These are phyloP conservation scores for Phrynocephalus vlangalii DNA, from an alignment of 2,797 vertebrate species.

Conservation along the genomic window DNA sequence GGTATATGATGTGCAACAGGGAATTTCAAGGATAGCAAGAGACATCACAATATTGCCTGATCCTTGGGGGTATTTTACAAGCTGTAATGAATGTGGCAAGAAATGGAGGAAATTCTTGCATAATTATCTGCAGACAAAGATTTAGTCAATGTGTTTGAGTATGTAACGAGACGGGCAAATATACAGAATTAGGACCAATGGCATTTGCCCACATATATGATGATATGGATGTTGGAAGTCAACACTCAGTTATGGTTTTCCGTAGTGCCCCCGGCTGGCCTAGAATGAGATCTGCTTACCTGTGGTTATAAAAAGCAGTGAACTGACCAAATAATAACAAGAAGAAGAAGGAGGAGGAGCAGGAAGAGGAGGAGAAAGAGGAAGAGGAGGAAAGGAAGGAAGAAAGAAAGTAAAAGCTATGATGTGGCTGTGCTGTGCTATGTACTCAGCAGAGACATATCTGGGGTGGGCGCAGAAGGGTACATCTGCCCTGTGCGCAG, in stretches of 20 bases:
- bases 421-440: too few relatives aligned
- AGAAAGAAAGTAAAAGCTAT: too few relatives aligned
- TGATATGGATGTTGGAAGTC: not conserved
- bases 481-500: too few relatives aligned
- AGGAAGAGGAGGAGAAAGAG: too few relatives aligned
- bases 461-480: too few relatives aligned
- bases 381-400: too few relatives aligned
- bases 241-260: not conserved
- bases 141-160: not conserved
- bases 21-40: not conserved
- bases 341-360: too few relatives aligned
- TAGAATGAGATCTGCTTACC: conserved; percentile 2
- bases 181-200: not conserved
- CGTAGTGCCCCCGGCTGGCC: not conserved
- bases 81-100: not conserved
- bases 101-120: not conserved
- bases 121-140: conserved; percentile 1
- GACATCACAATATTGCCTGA: not conserved
- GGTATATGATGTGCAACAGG: not conserved
- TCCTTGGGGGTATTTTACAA: not conserved
- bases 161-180: not conserved
- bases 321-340: not conserved
- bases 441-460: too few relatives aligned
- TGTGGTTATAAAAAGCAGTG: not conserved
- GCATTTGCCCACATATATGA: not conserved